Conservation (phyloP, 2,888 invertebrate genomes). For the Lumbricus terrestris region DNA sequence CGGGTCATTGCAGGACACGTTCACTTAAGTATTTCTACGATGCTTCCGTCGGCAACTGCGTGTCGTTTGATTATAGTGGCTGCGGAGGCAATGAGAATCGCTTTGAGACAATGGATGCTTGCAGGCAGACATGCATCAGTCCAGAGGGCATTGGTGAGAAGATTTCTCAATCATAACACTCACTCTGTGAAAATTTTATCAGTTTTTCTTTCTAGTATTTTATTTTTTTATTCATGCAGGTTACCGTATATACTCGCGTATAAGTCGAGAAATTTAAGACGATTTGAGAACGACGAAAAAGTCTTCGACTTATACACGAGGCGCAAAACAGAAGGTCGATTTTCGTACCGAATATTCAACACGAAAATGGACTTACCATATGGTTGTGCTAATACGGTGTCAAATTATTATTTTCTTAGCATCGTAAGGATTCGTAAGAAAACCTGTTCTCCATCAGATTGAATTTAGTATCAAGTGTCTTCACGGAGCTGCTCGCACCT, state of each 20-base stretch:
- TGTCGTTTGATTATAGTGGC: conserved; percentile 38
- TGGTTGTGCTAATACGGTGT: neutral
- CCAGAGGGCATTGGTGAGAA: conserved; percentile 70
- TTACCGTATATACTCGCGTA: too few relatives aligned
- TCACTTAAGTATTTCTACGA: conserved; percentile 49
- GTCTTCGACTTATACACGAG: too few relatives aligned
- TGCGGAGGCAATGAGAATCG: conserved; percentile 42
- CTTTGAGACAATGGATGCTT: conserved; percentile 78
- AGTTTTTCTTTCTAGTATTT: neutral
- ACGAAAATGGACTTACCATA: too few relatives aligned
- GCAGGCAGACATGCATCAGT: conserved; percentile 74
- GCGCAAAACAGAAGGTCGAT: too few relatives aligned
- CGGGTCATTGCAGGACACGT: conserved; percentile 32
- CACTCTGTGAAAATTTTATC: neutral
- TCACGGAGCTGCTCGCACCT: too few relatives aligned
- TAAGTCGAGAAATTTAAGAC: too few relatives aligned
- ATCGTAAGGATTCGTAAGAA: neutral
- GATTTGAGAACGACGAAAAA: too few relatives aligned
- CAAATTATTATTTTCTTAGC: neutral
- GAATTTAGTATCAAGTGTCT: too few relatives aligned
- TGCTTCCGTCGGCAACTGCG: conserved; percentile 66
- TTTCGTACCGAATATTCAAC: too few relatives aligned
- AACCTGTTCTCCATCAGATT: too few relatives aligned
- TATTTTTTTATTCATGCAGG: neutral
- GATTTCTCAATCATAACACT: neutral